Conservation (phyloP, 2,888 invertebrate genomes). For the Marronus borbonicus region DNA sequence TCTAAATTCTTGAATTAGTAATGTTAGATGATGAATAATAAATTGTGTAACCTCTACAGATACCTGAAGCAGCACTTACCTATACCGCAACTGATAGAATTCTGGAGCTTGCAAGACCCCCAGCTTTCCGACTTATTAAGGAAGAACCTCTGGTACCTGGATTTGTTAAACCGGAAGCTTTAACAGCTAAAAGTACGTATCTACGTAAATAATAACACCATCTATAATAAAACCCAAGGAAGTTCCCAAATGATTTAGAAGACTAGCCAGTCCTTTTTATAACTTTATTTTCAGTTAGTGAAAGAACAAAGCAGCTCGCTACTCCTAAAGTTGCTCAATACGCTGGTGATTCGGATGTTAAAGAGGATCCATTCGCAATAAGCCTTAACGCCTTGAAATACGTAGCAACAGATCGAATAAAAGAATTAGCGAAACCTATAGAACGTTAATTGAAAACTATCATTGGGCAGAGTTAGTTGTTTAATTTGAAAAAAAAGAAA, state of each 20-base stretch:
- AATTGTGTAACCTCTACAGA: conserved; percentile 63
- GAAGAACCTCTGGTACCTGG: conserved; percentile 50
- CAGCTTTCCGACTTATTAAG: conserved; percentile 58
- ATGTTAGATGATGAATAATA: background rate
- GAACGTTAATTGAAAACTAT: conserved; percentile 58
- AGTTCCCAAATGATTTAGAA: no score
- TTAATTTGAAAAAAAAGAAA: conserved; percentile 30
- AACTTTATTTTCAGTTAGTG: conserved; percentile 58
- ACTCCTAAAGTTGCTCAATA: conserved; percentile 64
- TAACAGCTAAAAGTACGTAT: conserved; percentile 53
- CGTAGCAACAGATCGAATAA: conserved; percentile 68
- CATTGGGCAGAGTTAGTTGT: conserved; percentile 24
- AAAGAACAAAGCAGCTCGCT: conserved; percentile 63
- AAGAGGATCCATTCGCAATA: conserved; percentile 71
- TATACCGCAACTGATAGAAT: conserved; percentile 70
- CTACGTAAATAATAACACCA: background rate
- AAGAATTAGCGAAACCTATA: conserved; percentile 70
- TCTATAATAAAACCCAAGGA: no score
- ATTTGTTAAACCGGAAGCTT: conserved; percentile 53
- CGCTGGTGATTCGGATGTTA: conserved; percentile 68
- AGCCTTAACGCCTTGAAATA: conserved; percentile 72
- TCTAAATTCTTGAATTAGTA: background rate
- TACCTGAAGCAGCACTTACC: conserved; percentile 68
- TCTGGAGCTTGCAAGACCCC: conserved; percentile 69
- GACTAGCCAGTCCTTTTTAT: background rate